A percentile compares a stretch with the other conserved stretches of the same genome.
Conservation (phyloP, 2,113 vertebrate species). For the Oryzias melastigma region DNA sequence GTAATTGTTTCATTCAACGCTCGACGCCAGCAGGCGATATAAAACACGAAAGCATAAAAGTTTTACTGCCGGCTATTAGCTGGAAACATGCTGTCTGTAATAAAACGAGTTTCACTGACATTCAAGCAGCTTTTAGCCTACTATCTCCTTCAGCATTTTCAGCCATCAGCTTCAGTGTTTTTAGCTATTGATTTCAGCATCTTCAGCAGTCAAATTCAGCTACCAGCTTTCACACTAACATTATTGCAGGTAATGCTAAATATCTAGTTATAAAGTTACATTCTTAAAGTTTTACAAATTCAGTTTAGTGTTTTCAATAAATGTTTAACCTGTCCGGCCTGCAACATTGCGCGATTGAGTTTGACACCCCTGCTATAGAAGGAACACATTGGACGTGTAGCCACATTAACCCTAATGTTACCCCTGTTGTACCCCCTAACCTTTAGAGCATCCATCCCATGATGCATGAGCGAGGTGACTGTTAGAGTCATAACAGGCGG, state of each 20-base stretch:
- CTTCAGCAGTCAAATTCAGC: too few relatives aligned
- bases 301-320: too few relatives aligned
- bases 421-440: conserved; percentile 1
- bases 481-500: conserved; percentile 71
- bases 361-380: neutral
- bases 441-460: conserved; percentile 5
- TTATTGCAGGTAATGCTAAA: too few relatives aligned
- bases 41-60: conserved; percentile 40
- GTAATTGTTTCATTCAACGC: conserved; percentile 30
- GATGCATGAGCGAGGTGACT: conserved; percentile 59
- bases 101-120: conserved; percentile 37
- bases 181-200: too few relatives aligned
- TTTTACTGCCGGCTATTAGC: conserved; percentile 53
- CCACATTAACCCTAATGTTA: neutral
- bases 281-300: too few relatives aligned
- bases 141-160: too few relatives aligned
- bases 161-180: too few relatives aligned
- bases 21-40: conserved; percentile 22
- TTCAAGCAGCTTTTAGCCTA: neutral
- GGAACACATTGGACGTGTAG: neutral
- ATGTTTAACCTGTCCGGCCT: too few relatives aligned
- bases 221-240: too few relatives aligned
- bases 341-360: too few relatives aligned
- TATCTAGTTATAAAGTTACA: too few relatives aligned
- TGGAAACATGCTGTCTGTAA: conserved; percentile 31